Base-by-base conservation (phyloP, 2,113 vertebrate genomes). In the Capra hircus region DNA sequence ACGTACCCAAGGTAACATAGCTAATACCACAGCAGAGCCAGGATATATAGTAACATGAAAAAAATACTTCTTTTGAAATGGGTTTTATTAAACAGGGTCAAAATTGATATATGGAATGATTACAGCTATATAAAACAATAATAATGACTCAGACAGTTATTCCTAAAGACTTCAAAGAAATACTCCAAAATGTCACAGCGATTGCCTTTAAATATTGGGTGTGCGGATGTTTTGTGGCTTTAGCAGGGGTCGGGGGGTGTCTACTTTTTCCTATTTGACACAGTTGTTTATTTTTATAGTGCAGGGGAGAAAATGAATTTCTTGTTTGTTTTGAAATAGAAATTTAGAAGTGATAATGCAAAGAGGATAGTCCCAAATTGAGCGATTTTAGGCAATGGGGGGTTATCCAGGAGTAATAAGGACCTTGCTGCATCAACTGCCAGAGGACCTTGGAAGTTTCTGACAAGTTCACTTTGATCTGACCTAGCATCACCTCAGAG, bases 81-180 rank as follows among this genome's bases (percentile, higher is more conserved):
- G 27, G 25, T 95, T 95, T 85, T 86, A 36, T 52, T 45, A 33
- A 85, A 45, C 90, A 74, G 28, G 17, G 67, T 52, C 33, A 77
- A 28, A 48, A 59, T n/a, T 96, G 48, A 94, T 87, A 33, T 23
- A 60, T 40, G 30, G 27, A 90, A 85, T 74, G 40, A 87, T 90
- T n/a, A 59, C 30, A 92, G 13, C 30, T n/a, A 36, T 40, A 27
- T 74, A 90, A 77, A 94, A 27, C 33, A 27, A 60, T 88, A 60
- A 82, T 84, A 91, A 82, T 43, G 27, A 78, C 50, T 95, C n/a
- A 27, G 45, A 40, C 48, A 33, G 85, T 91, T 52, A 55, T 82
- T 91, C 95, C 92, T 89, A 95, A 97, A 88, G 71, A 50, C 55
- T 3, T 74, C 60, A 87, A 25, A 93, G 59, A 91, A 95, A 62